These are phyloP conservation scores for Cyanoramphus novaezelandiae DNA, from an alignment of 2,113 vertebrate genomes.

Conservation along the genomic window DNA sequence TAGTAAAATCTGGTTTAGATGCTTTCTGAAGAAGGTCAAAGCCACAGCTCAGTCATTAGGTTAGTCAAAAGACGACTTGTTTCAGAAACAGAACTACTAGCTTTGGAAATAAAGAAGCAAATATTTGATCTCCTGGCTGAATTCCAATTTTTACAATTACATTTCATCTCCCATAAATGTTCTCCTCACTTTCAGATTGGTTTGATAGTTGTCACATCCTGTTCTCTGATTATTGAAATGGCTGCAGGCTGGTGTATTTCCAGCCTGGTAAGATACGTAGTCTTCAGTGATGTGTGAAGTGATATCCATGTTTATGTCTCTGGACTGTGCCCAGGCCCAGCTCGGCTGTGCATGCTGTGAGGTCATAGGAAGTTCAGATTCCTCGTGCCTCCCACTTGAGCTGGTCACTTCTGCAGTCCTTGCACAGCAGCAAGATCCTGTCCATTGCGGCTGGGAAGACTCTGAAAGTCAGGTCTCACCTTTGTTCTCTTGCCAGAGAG, in stretches of 20 bases:
- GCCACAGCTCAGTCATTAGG: not conserved
- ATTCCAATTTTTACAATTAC: not conserved
- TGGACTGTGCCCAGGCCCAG: not conserved
- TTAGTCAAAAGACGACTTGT: not conserved
- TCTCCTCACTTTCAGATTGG: not conserved
- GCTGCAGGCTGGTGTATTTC: not conserved
- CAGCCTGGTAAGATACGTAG: not conserved
- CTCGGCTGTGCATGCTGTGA: not conserved
- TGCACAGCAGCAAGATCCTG: not conserved
- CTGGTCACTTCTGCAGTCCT: not conserved
- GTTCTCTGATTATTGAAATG: not conserved
- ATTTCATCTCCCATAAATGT: not conserved
- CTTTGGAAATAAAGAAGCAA: not conserved
- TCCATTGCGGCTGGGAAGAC: not conserved
- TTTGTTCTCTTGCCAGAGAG: not conserved
- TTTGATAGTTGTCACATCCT: not conserved
- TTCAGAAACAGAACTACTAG: not conserved
- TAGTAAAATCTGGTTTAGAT: not conserved
- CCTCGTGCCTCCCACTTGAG: accelerated
- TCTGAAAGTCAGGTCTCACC: not conserved
- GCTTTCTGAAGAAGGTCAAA: not conserved
- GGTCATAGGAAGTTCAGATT: not conserved
- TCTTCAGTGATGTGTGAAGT: not conserved
- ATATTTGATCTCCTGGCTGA: not conserved
- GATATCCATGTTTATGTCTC: not conserved